Conservation (phyloP, 1,140 invertebrate species). For the Achatina immaculata region DNA sequence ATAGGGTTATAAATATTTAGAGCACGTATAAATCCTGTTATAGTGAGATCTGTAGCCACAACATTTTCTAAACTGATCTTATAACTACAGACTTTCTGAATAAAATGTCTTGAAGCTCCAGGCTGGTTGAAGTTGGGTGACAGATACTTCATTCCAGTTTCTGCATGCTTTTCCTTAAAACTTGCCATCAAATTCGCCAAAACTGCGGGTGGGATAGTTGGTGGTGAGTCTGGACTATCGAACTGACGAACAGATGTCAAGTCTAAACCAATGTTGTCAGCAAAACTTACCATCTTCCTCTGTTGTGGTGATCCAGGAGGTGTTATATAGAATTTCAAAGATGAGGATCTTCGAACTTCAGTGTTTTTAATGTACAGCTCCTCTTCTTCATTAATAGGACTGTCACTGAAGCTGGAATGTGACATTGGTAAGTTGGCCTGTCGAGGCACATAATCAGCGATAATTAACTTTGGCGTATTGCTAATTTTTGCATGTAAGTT, state of each 20-base stretch:
- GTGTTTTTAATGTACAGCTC: conserved; percentile 63
- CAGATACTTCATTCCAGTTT: conserved; percentile 68
- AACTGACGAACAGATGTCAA: conserved; percentile 84
- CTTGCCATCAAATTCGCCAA: conserved; percentile 60
- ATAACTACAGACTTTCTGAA: conserved; percentile 81
- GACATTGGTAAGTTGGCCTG: too few species aligned
- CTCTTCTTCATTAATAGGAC: conserved; percentile 60
- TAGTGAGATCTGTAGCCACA: conserved; percentile 74
- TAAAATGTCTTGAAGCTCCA: conserved; percentile 80
- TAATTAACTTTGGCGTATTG: too few species aligned
- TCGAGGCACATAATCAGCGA: too few species aligned
- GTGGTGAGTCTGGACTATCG: conserved; percentile 64
- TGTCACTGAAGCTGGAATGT: conserved; percentile 20
- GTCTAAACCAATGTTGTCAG: conserved; percentile 92
- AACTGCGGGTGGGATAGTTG: conserved; percentile 67
- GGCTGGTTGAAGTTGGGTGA: conserved; percentile 88
- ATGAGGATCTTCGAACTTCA: conserved; percentile 73
- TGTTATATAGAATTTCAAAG: conserved; percentile 90
- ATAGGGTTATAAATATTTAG: conserved; percentile 93
- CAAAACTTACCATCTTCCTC: conserved; percentile 95
- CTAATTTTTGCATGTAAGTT: too few species aligned
- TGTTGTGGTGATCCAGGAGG: conserved; percentile 80
- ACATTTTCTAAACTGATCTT: conserved; percentile 88
- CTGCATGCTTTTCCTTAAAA: conserved; percentile 48
- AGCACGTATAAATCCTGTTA: conserved; percentile 88